Percentiles rank a stretch among this genome's conserved stretches.
Evolutionary conservation across 2,888 invertebrate genomes (phyloP).

Genomic region (Tillus elongatus): DNA sequence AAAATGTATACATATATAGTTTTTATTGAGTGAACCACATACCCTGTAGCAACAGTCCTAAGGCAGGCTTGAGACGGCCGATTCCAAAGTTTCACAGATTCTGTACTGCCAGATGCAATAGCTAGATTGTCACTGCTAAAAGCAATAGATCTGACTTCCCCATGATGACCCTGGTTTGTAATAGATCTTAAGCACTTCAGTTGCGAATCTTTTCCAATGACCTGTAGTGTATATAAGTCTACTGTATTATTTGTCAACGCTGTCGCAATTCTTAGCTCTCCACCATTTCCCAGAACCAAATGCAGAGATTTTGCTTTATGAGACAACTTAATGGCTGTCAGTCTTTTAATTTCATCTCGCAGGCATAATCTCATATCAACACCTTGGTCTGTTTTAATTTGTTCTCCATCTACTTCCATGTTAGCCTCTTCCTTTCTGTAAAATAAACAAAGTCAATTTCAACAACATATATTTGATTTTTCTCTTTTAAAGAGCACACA

Average conservation of each 20-base stretch:
- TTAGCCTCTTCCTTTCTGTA: slow-evolving; percentile 28
- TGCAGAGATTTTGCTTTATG: slow-evolving; percentile 65
- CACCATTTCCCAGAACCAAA: slow-evolving; percentile 59
- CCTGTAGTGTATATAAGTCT: slow-evolving; percentile 57
- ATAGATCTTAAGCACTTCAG: slow-evolving; percentile 55
- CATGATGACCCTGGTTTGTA: slow-evolving; percentile 73
- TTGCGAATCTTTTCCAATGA: slow-evolving; percentile 43
- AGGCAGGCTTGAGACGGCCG: slow-evolving; percentile 58
- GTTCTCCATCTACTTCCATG: slow-evolving; percentile 28
- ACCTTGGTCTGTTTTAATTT: slow-evolving; percentile 20
- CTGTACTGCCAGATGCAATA: slow-evolving; percentile 76
- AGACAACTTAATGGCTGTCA: slow-evolving; percentile 55
- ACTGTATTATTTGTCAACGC: slow-evolving; percentile 67
- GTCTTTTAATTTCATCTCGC: slow-evolving; percentile 63
- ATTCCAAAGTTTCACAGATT: slow-evolving; percentile 91
- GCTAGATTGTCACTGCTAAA: slow-evolving; percentile 89
- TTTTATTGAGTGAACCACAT: slow-evolving; percentile 16
- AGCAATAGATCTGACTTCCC: slow-evolving; percentile 75
- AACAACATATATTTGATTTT: neutral
- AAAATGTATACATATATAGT: no score
- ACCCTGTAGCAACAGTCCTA: slow-evolving; percentile 47
- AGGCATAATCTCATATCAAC: no score
- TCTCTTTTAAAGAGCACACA: no score
- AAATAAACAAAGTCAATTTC: slow-evolving; percentile 5
- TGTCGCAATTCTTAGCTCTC: slow-evolving; percentile 59